Conservation (phyloP, 2,888 invertebrate genomes). For the Rhopalosiphum nymphaeae region DNA sequence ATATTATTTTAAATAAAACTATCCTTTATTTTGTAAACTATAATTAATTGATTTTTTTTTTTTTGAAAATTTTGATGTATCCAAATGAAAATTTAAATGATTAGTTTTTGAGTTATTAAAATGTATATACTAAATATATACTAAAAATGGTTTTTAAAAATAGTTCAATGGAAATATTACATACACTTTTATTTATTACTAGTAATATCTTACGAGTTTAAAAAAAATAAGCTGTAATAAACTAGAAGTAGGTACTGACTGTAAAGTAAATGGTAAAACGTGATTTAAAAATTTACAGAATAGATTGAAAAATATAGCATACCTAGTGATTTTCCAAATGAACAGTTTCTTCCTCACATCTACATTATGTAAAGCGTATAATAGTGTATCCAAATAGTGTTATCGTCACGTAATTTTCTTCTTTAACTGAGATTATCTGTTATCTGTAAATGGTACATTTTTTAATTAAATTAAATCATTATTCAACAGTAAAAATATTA, state of each 20-base stretch:
- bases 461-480: background rate
- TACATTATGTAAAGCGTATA: background rate
- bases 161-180: background rate
- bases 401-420: background rate
- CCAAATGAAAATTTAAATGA: background rate
- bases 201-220: background rate
- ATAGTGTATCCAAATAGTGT: background rate
- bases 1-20: background rate
- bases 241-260: background rate
- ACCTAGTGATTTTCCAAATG: background rate
- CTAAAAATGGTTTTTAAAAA: background rate
- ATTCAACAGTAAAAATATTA: background rate
- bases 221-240: background rate
- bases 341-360: background rate
- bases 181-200: background rate
- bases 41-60: no score
- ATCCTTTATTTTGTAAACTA: background rate
- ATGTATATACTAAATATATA: background rate
- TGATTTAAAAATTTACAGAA: background rate
- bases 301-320: background rate
- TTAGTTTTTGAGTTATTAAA: background rate
- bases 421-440: no score
- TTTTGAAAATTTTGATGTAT: background rate
- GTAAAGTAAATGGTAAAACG: background rate
- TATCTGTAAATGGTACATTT: constrained; percentile 1